Conservation (phyloP, 2,888 invertebrate genomes). For the Drymonia ruficornis region DNA sequence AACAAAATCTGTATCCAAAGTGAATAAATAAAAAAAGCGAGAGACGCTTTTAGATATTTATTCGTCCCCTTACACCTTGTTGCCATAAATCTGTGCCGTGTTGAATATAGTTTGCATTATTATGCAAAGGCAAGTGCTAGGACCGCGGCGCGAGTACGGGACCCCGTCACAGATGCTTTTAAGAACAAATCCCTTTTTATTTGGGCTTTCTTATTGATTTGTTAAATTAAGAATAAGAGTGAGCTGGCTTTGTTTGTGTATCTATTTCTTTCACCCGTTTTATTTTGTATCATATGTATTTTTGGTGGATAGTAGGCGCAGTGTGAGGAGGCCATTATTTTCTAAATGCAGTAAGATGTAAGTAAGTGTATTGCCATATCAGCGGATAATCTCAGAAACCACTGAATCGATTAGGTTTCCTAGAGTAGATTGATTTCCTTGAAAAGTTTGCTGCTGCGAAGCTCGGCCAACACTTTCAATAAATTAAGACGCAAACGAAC, state of each 20-base stretch:
- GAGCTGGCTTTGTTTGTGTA: not conserved
- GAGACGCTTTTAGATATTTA: conserved; percentile 57
- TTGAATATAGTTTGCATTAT: conserved; percentile 76
- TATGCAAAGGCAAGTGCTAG: conserved; percentile 68
- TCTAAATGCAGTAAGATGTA: too few relatives aligned
- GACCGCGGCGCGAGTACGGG: conserved; percentile 50
- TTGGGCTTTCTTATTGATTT: conserved; percentile 26
- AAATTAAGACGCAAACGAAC: too few relatives aligned
- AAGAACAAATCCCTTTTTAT: conserved; percentile 22
- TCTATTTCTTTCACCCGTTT: not conserved
- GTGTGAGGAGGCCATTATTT: too few relatives aligned
- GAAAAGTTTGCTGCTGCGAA: too few relatives aligned
- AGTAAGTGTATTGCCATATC: too few relatives aligned
- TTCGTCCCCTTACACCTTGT: conserved; percentile 61
- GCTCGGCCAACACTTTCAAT: too few relatives aligned
- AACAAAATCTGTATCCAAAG: conserved; percentile 8
- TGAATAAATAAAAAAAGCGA: conserved; percentile 47
- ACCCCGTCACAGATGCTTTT: conserved; percentile 43
- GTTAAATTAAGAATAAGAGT: not conserved
- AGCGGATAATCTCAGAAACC: too few relatives aligned
- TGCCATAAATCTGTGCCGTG: conserved; percentile 64
- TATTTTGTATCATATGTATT: too few relatives aligned
- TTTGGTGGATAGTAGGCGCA: too few relatives aligned
- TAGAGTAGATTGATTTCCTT: too few relatives aligned
- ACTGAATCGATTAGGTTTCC: too few relatives aligned